Percentiles rank a stretch among this genome's conserved stretches.
Conservation (phyloP, 2,797 vertebrate species). For the Trachurus trachurus region DNA sequence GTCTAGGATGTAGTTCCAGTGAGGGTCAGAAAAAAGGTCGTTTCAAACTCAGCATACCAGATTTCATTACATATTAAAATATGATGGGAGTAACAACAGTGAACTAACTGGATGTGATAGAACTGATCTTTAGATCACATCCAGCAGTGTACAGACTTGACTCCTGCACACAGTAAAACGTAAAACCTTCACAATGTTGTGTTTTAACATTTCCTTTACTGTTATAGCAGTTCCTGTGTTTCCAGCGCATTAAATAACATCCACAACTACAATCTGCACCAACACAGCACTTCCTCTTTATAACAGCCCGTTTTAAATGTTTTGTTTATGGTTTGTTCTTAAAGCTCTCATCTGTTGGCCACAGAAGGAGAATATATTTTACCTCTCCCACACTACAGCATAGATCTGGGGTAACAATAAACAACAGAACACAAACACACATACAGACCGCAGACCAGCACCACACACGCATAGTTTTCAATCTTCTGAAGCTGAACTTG, state of each 20-base stretch:
- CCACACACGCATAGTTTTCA: conserved; percentile 21
- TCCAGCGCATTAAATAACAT: not conserved
- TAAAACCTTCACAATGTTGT: too few species aligned
- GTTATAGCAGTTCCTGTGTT: not conserved
- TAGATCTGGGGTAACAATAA: conserved; percentile 42
- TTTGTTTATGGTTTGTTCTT: conserved; percentile 29
- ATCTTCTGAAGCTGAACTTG: conserved; percentile 33
- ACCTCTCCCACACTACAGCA: conserved; percentile 38
- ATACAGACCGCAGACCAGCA: conserved; percentile 11
- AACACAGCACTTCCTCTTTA: not conserved
- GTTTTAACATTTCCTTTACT: not conserved
- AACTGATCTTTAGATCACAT: not conserved
- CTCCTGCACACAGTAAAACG: not conserved
- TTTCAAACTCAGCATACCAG: not conserved
- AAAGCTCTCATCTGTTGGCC: conserved; percentile 17
- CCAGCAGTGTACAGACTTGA: not conserved
- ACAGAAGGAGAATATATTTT: conserved; percentile 3
- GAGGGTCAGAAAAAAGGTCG: not conserved
- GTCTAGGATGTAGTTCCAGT: not conserved
- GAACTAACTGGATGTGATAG: not conserved
- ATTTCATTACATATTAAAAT: conserved; percentile 5
- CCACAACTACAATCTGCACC: not conserved
- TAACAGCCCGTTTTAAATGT: not conserved
- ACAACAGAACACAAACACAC: conserved; percentile 31
- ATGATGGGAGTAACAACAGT: not conserved